Base-by-base conservation (phyloP, 2,888 invertebrate species). In the Drosophila mayaguana region DNA sequence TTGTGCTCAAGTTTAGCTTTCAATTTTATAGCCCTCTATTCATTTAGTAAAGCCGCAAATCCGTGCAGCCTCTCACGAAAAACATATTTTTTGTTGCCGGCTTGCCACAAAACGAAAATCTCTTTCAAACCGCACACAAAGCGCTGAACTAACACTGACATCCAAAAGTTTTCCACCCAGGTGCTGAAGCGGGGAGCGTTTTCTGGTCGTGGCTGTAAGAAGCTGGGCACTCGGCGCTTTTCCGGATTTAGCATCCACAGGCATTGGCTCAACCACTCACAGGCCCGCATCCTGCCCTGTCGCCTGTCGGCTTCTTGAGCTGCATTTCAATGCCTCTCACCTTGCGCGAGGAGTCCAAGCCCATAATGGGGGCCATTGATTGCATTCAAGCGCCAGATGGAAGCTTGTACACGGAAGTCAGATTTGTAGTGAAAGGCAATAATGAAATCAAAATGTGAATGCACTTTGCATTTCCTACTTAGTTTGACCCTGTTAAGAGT, bases 371-470 rank as follows among this genome's bases (percentile, higher is more conserved):
- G 48, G 51, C 55, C 67, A 72, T 69, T 64, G 71, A 77, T 72
- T 55, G 66, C 75, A 66, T 55, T 54, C 78, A 77, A 28, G 40
- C 69, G 42, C 45, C 57, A 53, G 46, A 43, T 63, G 43, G 36
- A 22, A 6, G 20, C 81, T 78, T 83, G 91, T 87, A 89, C 88
- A 85, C 89, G 91, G 91, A 92, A 91, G 88, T 90, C 80, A 78
- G 76, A 60, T 72, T 72, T 65, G 70, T 51, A 66, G 57, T 60
- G 38, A 79, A 72, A 68, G 67, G 81, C 74, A 84, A 88, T 84
- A 84, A 84, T 90, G 87, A 88, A 90, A 84, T 83, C 83, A 83
- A 87, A 89, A 82, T 81, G 88, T 83, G 80, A 88, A 91, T 90
- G 90, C 75, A 87, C 89, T 91, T 89, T 89, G 84, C 90, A 80